Evolutionary conservation across 2,113 vertebrate genomes (phyloP).

Genomic region (Hyperoodon ampullatus): DNA sequence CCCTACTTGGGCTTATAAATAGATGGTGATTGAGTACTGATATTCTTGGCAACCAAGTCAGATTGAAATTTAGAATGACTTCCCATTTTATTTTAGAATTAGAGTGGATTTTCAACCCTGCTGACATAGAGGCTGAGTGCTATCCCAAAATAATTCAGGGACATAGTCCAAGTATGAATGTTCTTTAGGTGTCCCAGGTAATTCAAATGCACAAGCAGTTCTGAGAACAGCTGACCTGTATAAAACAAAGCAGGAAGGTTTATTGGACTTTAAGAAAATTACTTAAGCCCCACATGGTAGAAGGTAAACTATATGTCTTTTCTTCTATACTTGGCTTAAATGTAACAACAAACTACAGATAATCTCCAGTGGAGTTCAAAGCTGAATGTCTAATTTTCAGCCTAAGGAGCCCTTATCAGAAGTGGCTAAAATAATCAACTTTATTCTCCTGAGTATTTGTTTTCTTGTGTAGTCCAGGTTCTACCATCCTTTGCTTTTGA

Average conservation of each 20-base stretch:
- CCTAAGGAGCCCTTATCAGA: not conserved
- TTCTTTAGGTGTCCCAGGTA: conserved; percentile 30
- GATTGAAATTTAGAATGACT: conserved; percentile 47
- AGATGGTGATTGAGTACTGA: not conserved
- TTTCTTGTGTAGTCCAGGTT: not conserved
- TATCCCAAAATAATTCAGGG: conserved; percentile 34
- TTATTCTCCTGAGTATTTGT: not conserved
- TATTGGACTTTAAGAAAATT: not conserved
- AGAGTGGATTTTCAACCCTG: conserved; percentile 28
- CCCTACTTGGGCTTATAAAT: conserved; percentile 1
- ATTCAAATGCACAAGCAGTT: not conserved
- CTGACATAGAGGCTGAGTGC: not conserved
- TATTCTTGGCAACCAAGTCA: not conserved
- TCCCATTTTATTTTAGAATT: conserved; percentile 43
- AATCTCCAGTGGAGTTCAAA: not conserved
- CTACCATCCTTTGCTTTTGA: not conserved
- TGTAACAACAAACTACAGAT: not conserved
- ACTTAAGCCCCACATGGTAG: not conserved
- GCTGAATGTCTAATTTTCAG: conserved; percentile 34
- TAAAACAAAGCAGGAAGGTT: not conserved
- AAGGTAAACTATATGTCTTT: not conserved
- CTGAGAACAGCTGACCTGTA: not conserved
- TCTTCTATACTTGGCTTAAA: not conserved
- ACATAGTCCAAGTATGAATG: not conserved
- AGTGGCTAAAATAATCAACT: not conserved